These are phyloP conservation scores for Drosophila incognita DNA, from an alignment of 2,888 invertebrate species.

Conservation along the genomic window DNA sequence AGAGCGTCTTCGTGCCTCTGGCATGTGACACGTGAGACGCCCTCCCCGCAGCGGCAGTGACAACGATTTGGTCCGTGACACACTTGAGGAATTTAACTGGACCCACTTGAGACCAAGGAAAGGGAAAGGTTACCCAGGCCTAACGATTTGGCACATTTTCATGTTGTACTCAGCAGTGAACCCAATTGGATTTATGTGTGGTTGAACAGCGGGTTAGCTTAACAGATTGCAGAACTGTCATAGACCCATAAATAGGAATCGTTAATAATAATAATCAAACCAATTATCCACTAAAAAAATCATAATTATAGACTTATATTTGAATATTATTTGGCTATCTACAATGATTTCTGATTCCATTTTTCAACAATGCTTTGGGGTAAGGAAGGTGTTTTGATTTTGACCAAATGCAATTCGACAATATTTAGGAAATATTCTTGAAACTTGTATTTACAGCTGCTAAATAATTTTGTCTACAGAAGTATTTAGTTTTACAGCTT, in stretches of 20 bases:
- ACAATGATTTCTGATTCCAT: too few relatives aligned
- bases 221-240: neutral
- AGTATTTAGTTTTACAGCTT: neutral
- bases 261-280: neutral
- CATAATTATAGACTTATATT: too few relatives aligned
- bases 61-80: conserved; percentile 63
- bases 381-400: too few relatives aligned
- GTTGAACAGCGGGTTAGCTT: neutral
- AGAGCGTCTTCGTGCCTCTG: conserved; percentile 31
- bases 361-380: too few relatives aligned
- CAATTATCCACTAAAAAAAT: too few relatives aligned
- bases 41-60: conserved; percentile 20
- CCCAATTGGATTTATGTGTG: neutral
- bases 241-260: neutral
- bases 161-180: neutral
- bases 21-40: conserved; percentile 71
- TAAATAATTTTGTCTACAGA: neutral
- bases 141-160: conserved; percentile 51
- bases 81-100: conserved; percentile 43
- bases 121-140: conserved; percentile 27
- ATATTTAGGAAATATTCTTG: neutral
- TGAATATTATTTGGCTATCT: neutral
- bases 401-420: neutral
- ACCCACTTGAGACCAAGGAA: conserved; percentile 57
- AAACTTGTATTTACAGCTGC: neutral